These are phyloP conservation scores for Ictidomys tridecemlineatus DNA, from an alignment of 2,113 vertebrate genomes.

Conservation along the genomic window DNA sequence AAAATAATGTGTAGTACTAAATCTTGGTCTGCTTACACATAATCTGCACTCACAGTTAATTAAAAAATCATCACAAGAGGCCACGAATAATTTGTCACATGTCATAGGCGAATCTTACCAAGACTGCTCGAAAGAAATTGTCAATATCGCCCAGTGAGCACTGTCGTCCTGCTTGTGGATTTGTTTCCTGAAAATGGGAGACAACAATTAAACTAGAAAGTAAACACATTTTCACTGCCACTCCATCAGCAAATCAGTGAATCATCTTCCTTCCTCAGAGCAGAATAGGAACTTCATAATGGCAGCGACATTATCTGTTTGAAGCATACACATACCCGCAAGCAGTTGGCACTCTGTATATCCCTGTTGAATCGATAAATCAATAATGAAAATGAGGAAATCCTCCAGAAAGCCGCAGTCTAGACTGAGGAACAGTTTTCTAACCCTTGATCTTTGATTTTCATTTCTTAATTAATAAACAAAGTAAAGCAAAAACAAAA, in stretches of 20 bases:
- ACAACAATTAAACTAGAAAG: neutral
- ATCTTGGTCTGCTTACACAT: too few species aligned
- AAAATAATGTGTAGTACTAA: conserved; percentile 70
- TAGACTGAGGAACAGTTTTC: neutral
- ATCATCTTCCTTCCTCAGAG: neutral
- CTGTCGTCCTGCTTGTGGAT: accelerated
- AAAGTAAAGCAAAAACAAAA: neutral
- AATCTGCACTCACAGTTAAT: too few species aligned
- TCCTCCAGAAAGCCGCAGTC: neutral
- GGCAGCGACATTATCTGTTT: neutral
- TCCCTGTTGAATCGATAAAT: neutral
- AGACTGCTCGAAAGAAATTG: neutral
- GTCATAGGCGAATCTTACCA: too few species aligned
- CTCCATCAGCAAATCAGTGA: neutral
- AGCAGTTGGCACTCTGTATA: neutral
- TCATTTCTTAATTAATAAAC: neutral
- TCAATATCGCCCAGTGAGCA: neutral
- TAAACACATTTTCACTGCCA: neutral
- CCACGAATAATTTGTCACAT: conserved; percentile 42
- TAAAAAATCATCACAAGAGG: conserved; percentile 67
- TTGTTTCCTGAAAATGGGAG: neutral
- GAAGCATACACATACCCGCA: neutral
- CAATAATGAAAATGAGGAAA: neutral
- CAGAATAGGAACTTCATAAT: neutral
- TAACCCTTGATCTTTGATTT: neutral